Evolutionary conservation across 2,888 invertebrate genomes (phyloP).

Genomic region (Syritta pipiens): DNA sequence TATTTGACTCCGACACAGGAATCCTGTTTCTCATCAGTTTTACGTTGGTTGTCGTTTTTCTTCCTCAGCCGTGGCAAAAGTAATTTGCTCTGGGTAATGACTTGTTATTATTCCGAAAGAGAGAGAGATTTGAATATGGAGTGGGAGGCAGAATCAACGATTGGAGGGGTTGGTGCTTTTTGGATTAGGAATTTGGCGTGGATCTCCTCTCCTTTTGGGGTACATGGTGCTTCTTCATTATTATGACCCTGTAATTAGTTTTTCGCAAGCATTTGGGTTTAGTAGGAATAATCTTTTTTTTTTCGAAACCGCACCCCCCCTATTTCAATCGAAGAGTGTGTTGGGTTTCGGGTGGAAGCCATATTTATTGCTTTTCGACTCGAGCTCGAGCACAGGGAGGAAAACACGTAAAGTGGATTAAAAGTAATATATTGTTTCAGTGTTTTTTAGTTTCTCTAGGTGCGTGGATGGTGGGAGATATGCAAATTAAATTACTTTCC

Average conservation of each 20-base stretch:
- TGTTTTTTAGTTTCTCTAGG: too few species aligned
- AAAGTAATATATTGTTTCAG: slow-evolving; percentile 31
- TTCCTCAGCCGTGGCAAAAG: slow-evolving; percentile 41
- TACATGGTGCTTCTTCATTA: slow-evolving; percentile 31
- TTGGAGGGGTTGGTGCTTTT: too few species aligned
- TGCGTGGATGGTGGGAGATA: not conserved
- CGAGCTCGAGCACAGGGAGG: not conserved
- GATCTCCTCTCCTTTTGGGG: slow-evolving; percentile 13
- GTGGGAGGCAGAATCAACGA: slow-evolving; percentile 19
- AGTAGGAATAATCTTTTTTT: not conserved
- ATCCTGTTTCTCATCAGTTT: slow-evolving; percentile 38
- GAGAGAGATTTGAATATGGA: slow-evolving; percentile 41
- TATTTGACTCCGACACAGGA: slow-evolving; percentile 28
- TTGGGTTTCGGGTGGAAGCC: slow-evolving; percentile 5
- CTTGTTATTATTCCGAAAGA: slow-evolving; percentile 64
- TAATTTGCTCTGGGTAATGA: slow-evolving; percentile 61
- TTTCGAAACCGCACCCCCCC: not conserved
- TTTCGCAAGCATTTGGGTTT: slow-evolving; percentile 26
- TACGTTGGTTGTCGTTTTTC: slow-evolving; percentile 26
- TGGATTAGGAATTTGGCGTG: slow-evolving; percentile 36
- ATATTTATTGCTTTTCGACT: slow-evolving; percentile 23
- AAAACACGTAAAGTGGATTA: slow-evolving; percentile 21
- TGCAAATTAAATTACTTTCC: slow-evolving; percentile 25
- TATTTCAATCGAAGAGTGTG: not conserved
- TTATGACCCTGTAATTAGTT: slow-evolving; percentile 54